These are phyloP conservation scores for Parambassis ranga DNA, from an alignment of 2,797 vertebrate species.

Conservation along the genomic window DNA sequence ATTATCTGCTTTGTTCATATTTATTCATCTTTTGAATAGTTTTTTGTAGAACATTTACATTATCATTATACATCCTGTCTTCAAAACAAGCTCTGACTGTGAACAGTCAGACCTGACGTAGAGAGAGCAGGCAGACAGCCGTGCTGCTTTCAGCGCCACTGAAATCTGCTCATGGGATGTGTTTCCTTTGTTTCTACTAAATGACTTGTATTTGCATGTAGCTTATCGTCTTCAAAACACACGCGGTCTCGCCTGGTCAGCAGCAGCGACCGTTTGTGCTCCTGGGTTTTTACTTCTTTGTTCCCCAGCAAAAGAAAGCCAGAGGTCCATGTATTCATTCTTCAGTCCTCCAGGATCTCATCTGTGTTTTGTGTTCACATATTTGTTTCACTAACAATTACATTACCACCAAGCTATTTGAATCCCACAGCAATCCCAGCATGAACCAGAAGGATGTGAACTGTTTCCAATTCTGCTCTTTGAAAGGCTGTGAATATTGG, in stretches of 20 bases:
- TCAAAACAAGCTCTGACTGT: neutral
- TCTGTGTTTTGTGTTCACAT: slow-evolving; percentile 14
- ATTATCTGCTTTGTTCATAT: neutral
- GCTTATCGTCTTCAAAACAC: slow-evolving; percentile 16
- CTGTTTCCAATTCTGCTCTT: slow-evolving; percentile 41
- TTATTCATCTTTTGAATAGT: neutral
- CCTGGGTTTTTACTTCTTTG: neutral
- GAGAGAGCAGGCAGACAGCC: neutral
- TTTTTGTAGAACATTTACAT: neutral
- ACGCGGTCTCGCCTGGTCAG: neutral
- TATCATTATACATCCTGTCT: neutral
- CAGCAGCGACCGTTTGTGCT: neutral
- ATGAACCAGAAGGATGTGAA: slow-evolving; percentile 8
- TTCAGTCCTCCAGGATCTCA: neutral
- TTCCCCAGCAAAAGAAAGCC: neutral
- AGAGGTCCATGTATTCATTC: neutral
- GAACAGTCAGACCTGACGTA: neutral
- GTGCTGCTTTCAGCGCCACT: neutral
- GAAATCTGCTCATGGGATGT: neutral
- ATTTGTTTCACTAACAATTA: slow-evolving; percentile 38
- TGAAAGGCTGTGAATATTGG: slow-evolving; percentile 50
- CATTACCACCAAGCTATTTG: slow-evolving; percentile 7
- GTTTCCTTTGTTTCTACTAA: slow-evolving; percentile 15
- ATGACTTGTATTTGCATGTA: neutral
- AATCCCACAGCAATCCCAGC: slow-evolving; percentile 19